Percentiles rank a stretch among this genome's conserved stretches.
Conservation (phyloP, 2,888 invertebrate species). For the Aleiodes leptofemur region DNA sequence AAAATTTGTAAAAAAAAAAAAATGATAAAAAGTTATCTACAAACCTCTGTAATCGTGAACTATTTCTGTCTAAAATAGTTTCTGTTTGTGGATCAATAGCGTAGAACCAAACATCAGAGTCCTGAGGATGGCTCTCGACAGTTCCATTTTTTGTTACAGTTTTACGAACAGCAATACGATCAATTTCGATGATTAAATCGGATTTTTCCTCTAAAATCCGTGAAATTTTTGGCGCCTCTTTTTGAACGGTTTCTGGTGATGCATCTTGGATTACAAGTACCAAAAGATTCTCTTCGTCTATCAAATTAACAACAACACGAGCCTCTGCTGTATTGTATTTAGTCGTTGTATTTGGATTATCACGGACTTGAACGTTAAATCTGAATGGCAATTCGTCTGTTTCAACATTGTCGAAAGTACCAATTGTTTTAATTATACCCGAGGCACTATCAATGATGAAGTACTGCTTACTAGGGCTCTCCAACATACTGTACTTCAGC, state of each 20-base stretch:
- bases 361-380: slow-evolving; percentile 79
- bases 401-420: slow-evolving; percentile 83
- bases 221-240: slow-evolving; percentile 78
- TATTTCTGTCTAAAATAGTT: slow-evolving; percentile 84
- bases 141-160: slow-evolving; percentile 86
- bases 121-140: slow-evolving; percentile 81
- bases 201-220: slow-evolving; percentile 83
- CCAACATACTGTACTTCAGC: slow-evolving; percentile 82
- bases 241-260: slow-evolving; percentile 82
- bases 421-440: slow-evolving; percentile 86
- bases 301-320: slow-evolving; percentile 85
- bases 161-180: slow-evolving; percentile 88
- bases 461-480: slow-evolving; percentile 78
- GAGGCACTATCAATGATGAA: slow-evolving; percentile 85
- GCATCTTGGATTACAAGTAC: slow-evolving; percentile 86
- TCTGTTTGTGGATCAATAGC: slow-evolving; percentile 88
- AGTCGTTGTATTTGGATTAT: slow-evolving; percentile 82
- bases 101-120: slow-evolving; percentile 93
- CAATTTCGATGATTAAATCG: slow-evolving; percentile 87
- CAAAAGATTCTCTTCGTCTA: slow-evolving; percentile 86
- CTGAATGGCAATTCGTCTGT: slow-evolving; percentile 83
- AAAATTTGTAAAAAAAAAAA: too few relatives aligned
- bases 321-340: slow-evolving; percentile 81
- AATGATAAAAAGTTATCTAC: background rate
- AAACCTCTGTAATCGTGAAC: slow-evolving; percentile 83